Base-by-base conservation (phyloP, 30 jellyfish, hydroid and myxozoan species). In the Haliclystus octoradiatus region DNA sequence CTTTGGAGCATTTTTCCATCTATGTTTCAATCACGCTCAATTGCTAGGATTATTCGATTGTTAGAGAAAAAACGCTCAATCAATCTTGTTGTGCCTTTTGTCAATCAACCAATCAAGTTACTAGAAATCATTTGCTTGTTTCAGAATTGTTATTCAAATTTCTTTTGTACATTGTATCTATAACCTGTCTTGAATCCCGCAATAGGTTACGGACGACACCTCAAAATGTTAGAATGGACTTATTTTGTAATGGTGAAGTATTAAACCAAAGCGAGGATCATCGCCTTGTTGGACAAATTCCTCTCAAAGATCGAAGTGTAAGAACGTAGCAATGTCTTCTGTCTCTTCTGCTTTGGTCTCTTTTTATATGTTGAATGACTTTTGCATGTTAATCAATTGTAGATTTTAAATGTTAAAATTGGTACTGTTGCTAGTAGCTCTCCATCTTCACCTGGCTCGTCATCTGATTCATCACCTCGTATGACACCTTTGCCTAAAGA, bases 401-500 rank as follows among this genome's bases (percentile, higher is more conserved):
- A 90, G 98, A 73, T 90, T 22, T 62, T 90, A 47, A 90, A 92
- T 26, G 94, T 82, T 19, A 90, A 82, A 63, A 80, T 90, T 24
- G 98, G 95, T 2, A 81, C 95, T 0, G 86, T 75, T 25, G 92
- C 80, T 2, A 90, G 94, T 49, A 82, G 98, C 57, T 71, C 93
- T 5, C 98, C 98, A 9, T 90, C 98, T 1, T 90, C 98, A 0
- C 98, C 98, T 27, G 98, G 81, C 49, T 90, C 98, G 14, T 90
- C 98, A 29, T 90, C 98, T 0, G 98, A 90, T 68, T 78, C 95
- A 7, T 90, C 98, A 12, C 98, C 98, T 35, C 98, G 95, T 26
- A 77, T 91, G 23, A 90, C 98, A 7, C 98, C 98, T 33, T 92
- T 62, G 46, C 93, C 92, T 1, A 84, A 93, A 0, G 95, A 82